Base-by-base conservation (phyloP, 30 jellyfish, hydroid and myxozoan genomes). In the Chrysaora quinquecirrha region DNA sequence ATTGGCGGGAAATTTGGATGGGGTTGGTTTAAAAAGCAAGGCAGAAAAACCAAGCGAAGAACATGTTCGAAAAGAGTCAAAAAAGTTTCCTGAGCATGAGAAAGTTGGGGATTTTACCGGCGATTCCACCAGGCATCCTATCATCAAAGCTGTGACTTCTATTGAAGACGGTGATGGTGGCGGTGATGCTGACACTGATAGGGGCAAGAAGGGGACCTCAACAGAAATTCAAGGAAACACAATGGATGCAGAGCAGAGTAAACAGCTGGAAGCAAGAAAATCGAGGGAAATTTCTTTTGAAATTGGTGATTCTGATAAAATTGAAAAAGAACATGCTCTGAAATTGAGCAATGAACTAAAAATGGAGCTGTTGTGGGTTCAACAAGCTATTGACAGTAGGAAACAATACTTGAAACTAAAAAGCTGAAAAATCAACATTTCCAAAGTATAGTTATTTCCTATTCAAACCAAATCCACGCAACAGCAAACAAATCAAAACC, bases 321-420 rank as follows among this genome's bases (percentile, higher is more conserved):
- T 69, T 72, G 33, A 43, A 20, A 60, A 28, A 68, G 58, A 54
- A 0, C 73, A 38, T 1, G 34, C 66, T 16, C 4, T 34, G 30
- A 24, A 56, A 29, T 23, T 27, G 80, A 58, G 56, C 27, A 64
- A 38, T 46, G 95, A 84, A 73, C 34, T 71, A 16, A 66, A 48
- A 60, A 64, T 84, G 87, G 95, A 84, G 31, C 71, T 84, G 28
- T 19, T 84, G 48, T 84, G 95, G 95, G 60, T 84, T 38, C 83
- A 73, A 29, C 95, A 84, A 66, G 95, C 95, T 30, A 84, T 84
- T 43, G 87, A 74, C 47, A 84, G 95, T 48, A 73, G 95, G 72
- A 84, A 84, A 62, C 83, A 72, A 28, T 84, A 84, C 32, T 29
- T 84, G 7, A 64, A 43, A 30, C 74, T 84, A n/a, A 84, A 84